Evolutionary conservation across 53 echinoderm and acorn worm genomes (phyloP).

Genomic region (Stichopus horrens): DNA sequence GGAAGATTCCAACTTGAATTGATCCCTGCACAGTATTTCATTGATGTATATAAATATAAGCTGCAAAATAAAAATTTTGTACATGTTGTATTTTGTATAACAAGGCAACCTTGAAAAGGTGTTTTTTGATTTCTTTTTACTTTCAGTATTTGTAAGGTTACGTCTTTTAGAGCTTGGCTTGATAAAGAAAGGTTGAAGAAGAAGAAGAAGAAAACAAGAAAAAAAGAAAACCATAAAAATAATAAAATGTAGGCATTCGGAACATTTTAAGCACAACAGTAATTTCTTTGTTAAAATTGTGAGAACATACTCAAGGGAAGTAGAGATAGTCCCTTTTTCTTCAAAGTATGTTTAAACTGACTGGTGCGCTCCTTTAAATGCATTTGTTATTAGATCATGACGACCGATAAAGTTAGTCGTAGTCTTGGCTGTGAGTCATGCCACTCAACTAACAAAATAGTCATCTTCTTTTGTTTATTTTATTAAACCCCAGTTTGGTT

Average conservation of each 20-base stretch:
- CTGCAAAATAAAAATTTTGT: conserved; percentile 30
- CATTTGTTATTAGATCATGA: too few species aligned
- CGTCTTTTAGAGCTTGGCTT: conserved; percentile 28
- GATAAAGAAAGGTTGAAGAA: not conserved
- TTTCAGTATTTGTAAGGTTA: conserved; percentile 26
- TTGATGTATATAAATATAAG: conserved; percentile 25
- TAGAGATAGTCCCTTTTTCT: not conserved
- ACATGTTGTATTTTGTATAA: conserved; percentile 48
- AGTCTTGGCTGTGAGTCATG: too few species aligned
- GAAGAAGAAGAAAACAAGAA: not conserved
- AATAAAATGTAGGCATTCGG: conserved; percentile 33
- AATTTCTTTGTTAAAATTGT: not conserved
- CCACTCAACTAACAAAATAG: too few species aligned
- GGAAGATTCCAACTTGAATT: conserved; percentile 1
- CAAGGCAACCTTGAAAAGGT: conserved; percentile 46
- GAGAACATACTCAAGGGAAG: not conserved
- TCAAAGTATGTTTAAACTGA: too few species aligned
- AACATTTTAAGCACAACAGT: not conserved
- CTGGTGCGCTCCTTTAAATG: too few species aligned
- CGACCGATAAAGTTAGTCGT: too few species aligned
- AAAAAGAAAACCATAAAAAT: conserved; percentile 6
- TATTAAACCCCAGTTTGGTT: too few species aligned
- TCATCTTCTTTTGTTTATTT: too few species aligned
- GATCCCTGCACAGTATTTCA: conserved; percentile 27
- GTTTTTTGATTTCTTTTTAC: conserved; percentile 25